Evolutionary conservation across 2,113 vertebrate genomes (phyloP), one percentile per base, ranked within the genome.

Genomic region (Tympanuchus pallidicinctus): DNA sequence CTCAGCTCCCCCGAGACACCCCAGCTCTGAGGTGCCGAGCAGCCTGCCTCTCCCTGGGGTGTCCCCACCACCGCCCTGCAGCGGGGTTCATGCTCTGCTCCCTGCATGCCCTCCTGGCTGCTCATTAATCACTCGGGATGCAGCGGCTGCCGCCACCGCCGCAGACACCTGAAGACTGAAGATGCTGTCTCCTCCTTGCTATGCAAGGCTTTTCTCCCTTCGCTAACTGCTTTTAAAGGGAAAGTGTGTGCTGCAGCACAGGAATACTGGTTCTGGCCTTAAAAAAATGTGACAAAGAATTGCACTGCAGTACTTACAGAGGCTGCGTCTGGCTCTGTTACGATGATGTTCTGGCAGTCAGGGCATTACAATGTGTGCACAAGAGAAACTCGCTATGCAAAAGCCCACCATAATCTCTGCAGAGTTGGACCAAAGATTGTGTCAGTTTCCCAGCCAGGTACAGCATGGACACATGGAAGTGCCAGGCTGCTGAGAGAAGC

Each of bases 81-180:
- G 24, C 0, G 0, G 47, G 56, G 69, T 50, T 65, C 48, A 17
- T 22, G 90, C 69, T 86, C 88, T 10, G 67, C 71, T 89, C 76
- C 94, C 89, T 50, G 42, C 74, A 74, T 3, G 79, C 84, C 86
- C 50, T 70, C 83, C 67, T 43, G 77, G 64, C 67, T 50, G 30
- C 79, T 91, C 88, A 45, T 95, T 91, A 75, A 93, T 95, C 91
- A 88, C 20, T 43, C 1, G 24, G 54, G 90, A 93, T 56, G 59
- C 4, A 17, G 66, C 61, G 15, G 81, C 64, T 34, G 16, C 82
- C 54, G 71, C 85, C 88, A 67, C 48, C 3, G 34, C 85, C 38
- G 43, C 82, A 89, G 85, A 84, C 78, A 83, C 50, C 61, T 64
- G 13, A 80, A 93, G 70, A 90, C 38, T 10, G 72, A 94, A 72